phyloP scores from a whole-genome alignment of 2,797 vertebrate genomes.

The Halcyon smyrnensis region DNA sequence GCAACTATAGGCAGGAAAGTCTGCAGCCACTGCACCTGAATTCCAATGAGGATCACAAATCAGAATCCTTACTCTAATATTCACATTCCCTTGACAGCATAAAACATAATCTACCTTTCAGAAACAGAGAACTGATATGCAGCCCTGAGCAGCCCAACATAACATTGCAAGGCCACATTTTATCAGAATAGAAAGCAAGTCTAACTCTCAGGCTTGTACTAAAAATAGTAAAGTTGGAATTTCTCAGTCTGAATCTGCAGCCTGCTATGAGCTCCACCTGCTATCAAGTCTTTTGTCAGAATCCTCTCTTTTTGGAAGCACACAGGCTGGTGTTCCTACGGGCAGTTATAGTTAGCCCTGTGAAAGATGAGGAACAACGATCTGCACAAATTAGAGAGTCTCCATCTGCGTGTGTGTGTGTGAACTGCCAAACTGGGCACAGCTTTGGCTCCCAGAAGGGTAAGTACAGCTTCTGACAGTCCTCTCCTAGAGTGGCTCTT shows the following conservation, averaged over 20 bases:
- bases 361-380: background rate
- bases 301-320: background rate
- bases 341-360: background rate
- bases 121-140: background rate
- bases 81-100: background rate
- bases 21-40: background rate
- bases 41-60: background rate
- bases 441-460: background rate
- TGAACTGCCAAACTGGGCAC: constrained; percentile 1
- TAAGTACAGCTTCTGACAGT: background rate
- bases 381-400: background rate
- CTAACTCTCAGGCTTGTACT: background rate
- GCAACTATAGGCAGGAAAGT: background rate
- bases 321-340: background rate
- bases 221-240: constrained; percentile 47
- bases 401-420: background rate
- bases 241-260: constrained; percentile 14
- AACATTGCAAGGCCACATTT: background rate
- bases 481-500: background rate
- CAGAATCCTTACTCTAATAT: background rate
- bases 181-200: constrained; percentile 21
- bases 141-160: background rate
- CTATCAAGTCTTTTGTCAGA: background rate
- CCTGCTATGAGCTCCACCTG: background rate
- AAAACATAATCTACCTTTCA: background rate